Evolutionary conservation across 2,888 invertebrate species (phyloP).

Genomic region (Pocota personata): DNA sequence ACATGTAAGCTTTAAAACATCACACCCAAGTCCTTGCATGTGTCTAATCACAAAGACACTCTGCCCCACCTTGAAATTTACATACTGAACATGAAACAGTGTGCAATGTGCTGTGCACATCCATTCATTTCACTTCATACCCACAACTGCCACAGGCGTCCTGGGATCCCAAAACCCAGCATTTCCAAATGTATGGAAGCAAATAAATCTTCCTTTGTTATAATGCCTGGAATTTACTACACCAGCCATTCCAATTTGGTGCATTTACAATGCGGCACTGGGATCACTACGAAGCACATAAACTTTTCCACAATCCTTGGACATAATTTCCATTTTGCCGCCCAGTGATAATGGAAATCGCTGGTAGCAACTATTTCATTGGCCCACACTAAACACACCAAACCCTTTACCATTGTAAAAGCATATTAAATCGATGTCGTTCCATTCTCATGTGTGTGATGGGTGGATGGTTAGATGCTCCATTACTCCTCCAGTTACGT

Average conservation of each 20-base stretch:
- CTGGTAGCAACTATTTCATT: slow-evolving; percentile 20
- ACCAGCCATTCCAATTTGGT: slow-evolving; percentile 19
- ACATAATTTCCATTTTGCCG: slow-evolving; percentile 38
- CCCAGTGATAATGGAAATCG: slow-evolving; percentile 30
- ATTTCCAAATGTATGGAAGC: background rate
- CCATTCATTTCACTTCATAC: slow-evolving; percentile 10
- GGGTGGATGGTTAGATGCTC: background rate
- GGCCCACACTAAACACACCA: background rate
- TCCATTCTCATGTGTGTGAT: background rate
- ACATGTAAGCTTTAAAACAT: background rate
- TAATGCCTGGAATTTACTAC: slow-evolving; percentile 24
- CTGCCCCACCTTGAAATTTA: background rate
- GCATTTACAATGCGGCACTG: slow-evolving; percentile 23
- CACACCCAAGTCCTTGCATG: background rate
- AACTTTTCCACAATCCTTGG: slow-evolving; percentile 17
- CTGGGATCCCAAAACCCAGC: background rate
- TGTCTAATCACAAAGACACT: background rate
- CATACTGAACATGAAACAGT: slow-evolving; percentile 17
- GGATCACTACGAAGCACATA: slow-evolving; percentile 28
- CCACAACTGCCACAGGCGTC: slow-evolving; percentile 1
- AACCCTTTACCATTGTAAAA: background rate
- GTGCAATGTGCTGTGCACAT: background rate
- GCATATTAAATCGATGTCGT: slow-evolving; percentile 11
- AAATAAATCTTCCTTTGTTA: slow-evolving; percentile 36
- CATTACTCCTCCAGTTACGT: slow-evolving; percentile 7